Evolutionary conservation across 2,113 vertebrate species (phyloP).

Genomic region (Chaetodon auriga): DNA sequence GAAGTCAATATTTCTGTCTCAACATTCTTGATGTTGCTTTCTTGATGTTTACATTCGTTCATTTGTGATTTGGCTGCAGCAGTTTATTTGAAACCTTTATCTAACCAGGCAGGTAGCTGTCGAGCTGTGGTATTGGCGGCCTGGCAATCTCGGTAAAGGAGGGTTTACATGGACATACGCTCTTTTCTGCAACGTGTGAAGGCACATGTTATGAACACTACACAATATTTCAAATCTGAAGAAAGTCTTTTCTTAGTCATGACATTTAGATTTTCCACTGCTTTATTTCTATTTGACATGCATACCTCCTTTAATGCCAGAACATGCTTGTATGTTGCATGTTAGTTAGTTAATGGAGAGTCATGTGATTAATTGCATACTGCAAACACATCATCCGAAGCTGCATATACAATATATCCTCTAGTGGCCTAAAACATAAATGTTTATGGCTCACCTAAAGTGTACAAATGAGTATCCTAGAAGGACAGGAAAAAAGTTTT

Average conservation of each 20-base stretch:
- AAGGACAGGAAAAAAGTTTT: not conserved
- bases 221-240: slow-evolving; percentile 7
- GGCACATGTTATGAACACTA: slow-evolving; percentile 9
- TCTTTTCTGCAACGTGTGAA: slow-evolving; percentile 16
- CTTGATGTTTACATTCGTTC: slow-evolving; percentile 61
- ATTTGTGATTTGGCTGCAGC: slow-evolving; percentile 25
- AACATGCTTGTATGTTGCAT: slow-evolving; percentile 25
- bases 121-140: not conserved
- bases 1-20: slow-evolving; percentile 31
- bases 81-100: slow-evolving; percentile 9
- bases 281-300: not conserved
- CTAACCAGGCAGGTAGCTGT: slow-evolving; percentile 16
- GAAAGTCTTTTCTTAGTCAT: not conserved
- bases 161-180: slow-evolving; percentile 37
- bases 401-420: slow-evolving; percentile 4
- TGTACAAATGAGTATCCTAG: slow-evolving; percentile 29
- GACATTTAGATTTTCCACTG: not conserved
- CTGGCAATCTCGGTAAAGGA: slow-evolving; percentile 13
- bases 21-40: slow-evolving; percentile 7
- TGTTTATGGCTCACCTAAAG: slow-evolving; percentile 13
- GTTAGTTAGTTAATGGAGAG: not conserved
- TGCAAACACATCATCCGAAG: slow-evolving; percentile 24
- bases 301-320: not conserved
- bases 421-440: slow-evolving; percentile 38
- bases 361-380: not conserved